Conservation (phyloP, 1,140 invertebrate species). For the Colletes latitarsis region DNA sequence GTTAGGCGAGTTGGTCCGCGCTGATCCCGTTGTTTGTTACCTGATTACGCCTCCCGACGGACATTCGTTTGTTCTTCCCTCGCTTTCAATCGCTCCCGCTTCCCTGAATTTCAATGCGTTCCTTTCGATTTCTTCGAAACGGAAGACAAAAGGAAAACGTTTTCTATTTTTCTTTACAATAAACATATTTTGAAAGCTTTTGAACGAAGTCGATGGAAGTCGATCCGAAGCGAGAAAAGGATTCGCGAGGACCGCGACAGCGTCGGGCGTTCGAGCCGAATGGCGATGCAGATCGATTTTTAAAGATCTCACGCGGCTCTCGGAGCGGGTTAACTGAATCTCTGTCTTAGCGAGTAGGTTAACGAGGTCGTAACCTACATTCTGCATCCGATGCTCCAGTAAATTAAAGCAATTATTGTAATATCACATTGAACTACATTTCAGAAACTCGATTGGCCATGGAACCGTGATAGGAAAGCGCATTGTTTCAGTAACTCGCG, state of each 20-base stretch:
- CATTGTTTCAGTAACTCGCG: background rate
- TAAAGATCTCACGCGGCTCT: slow-evolving; percentile 9
- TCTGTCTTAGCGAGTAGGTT: slow-evolving; percentile 45
- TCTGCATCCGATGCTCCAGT: slow-evolving; percentile 22
- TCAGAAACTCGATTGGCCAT: background rate
- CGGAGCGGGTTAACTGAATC: slow-evolving; percentile 31
- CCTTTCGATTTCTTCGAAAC: too few species aligned
- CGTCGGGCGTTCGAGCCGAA: background rate
- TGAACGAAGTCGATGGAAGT: background rate
- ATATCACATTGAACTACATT: slow-evolving; percentile 30
- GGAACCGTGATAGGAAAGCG: background rate
- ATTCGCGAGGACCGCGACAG: too few species aligned
- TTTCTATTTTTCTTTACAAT: too few species aligned
- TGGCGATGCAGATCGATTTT: slow-evolving; percentile 19
- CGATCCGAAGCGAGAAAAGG: too few species aligned
- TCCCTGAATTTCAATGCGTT: background rate
- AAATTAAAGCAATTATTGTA: slow-evolving; percentile 45
- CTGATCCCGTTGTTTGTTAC: slow-evolving; percentile 52
- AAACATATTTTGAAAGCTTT: background rate
- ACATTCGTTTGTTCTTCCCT: slow-evolving; percentile 6
- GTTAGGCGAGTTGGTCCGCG: slow-evolving; percentile 46
- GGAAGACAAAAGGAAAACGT: too few species aligned
- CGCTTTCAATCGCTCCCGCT: background rate
- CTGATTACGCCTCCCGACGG: slow-evolving; percentile 35
- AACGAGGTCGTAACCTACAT: slow-evolving; percentile 48